Percentiles rank a stretch among this genome's conserved stretches.
Evolutionary conservation across 92 coral and sea anemone species (phyloP).

Genomic region (Parazoanthus swiftii): DNA sequence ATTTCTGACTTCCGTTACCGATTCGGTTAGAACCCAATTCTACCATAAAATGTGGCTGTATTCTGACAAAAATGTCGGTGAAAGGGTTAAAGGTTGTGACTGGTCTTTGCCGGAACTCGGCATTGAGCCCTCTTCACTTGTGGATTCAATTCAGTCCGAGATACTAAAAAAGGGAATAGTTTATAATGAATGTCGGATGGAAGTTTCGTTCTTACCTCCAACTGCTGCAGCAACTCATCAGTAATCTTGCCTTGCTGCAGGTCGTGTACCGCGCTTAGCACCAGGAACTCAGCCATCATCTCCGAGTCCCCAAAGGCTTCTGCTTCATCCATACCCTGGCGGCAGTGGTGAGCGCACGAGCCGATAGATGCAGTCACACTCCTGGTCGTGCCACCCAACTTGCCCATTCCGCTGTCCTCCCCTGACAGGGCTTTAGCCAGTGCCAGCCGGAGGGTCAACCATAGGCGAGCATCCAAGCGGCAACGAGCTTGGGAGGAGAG

Average conservation of each 20-base stretch:
- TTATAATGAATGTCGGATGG: neutral
- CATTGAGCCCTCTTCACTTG: too few species aligned
- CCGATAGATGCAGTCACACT: conserved; percentile 89
- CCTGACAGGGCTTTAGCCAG: conserved; percentile 79
- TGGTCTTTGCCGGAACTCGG: too few species aligned
- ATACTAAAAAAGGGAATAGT: neutral
- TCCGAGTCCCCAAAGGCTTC: conserved; percentile 95
- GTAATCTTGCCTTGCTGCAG: conserved; percentile 80
- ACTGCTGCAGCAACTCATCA: conserved; percentile 58
- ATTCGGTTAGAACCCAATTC: too few species aligned
- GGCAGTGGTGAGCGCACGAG: conserved; percentile 87
- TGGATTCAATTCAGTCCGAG: too few species aligned
- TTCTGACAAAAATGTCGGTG: too few species aligned
- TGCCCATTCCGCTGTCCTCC: conserved; percentile 94
- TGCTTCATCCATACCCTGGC: conserved; percentile 94
- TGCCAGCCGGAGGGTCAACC: conserved; percentile 87
- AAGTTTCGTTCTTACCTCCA: conserved; percentile 65
- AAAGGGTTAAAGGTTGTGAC: too few species aligned
- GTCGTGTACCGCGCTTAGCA: conserved; percentile 63
- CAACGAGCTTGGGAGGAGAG: conserved; percentile 72
- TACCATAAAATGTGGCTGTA: too few species aligned
- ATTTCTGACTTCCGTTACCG: too few species aligned
- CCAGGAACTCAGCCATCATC: conserved; percentile 76
- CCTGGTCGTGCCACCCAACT: conserved; percentile 85
- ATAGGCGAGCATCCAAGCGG: conserved; percentile 89